Evolutionary conservation across 2,113 vertebrate genomes (phyloP), one percentile per base, ranked within the genome.

Genomic region (Epinephelus lanceolatus): DNA sequence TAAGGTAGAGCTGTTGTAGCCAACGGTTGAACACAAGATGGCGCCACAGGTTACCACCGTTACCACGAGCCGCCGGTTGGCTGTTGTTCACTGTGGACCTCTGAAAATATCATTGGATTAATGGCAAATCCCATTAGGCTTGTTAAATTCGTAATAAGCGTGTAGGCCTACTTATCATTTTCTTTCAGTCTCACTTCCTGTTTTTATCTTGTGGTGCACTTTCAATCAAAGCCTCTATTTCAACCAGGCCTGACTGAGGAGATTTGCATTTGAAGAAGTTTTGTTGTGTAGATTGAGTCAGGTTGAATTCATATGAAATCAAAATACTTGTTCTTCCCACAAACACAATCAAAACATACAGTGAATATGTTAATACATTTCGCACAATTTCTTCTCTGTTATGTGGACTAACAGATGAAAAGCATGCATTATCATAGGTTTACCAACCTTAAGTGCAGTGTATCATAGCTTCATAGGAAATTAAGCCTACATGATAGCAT

Each of bases 21-120:
- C 40, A 19, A 18, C 2, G 0, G 19, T 65, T 71, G 51, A 27
- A 78, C 88, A 81, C 71, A 76, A 76, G 92, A 76, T 85, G 90
- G 83, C 89, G 76, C 71, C 61, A 61, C 72, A 62, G 67, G 0
- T 1, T 3, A 37, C 0, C 25, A 37, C 18, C 11, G 0, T 1
- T 3, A 37, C 0, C 25, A 37, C 18, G 17, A 51, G 21, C 37
- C 8, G 3, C 23, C 45, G 45, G 2, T 59, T 14, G 25, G 6
- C 4, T 14, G 25, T 2, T 14, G 1, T 4, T 55, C 19, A 33
- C 42, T 7, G 45, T 21, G n/a, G 15, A 8, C 33, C 11, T 60
- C 9, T 27, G 33, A 27, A 59, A 59, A 27, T 27, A 27, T 15
- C 10, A 14, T 21, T 42, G 6, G 51, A 23, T 53, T 47, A 12